Conservation (phyloP, 2,113 vertebrate genomes). For the Sapajus apella region DNA sequence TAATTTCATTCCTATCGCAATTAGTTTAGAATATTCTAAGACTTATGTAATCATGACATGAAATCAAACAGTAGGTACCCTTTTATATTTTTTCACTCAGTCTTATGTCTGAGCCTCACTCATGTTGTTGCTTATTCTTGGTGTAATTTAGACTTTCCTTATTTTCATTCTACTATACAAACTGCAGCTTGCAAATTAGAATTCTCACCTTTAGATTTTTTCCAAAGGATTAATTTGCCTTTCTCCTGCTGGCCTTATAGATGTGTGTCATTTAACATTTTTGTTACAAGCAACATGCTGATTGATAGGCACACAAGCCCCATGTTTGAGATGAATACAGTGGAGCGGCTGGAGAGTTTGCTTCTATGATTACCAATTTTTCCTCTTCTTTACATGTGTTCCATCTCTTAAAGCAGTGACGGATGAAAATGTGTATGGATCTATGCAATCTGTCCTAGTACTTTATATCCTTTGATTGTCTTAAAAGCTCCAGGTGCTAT, state of each 20-base stretch:
- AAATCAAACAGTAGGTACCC: background rate
- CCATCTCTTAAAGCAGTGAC: conserved; percentile 29
- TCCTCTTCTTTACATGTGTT: conserved; percentile 61
- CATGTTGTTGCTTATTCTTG: background rate
- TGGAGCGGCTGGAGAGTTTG: background rate
- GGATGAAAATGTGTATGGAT: conserved; percentile 67
- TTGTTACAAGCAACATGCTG: background rate
- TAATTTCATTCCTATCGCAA: background rate
- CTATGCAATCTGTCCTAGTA: conserved; percentile 56
- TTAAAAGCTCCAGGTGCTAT: conserved; percentile 79
- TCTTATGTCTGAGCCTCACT: background rate
- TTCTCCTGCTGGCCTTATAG: background rate
- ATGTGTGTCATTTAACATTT: conserved; percentile 26
- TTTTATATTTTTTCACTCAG: background rate
- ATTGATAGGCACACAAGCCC: background rate
- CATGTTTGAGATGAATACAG: background rate
- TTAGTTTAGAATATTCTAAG: background rate
- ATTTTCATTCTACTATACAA: background rate
- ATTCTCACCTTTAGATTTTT: background rate
- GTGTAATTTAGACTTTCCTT: background rate
- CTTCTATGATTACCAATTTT: conserved; percentile 44
- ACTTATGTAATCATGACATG: background rate
- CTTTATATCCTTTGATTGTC: conserved; percentile 76
- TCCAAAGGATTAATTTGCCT: background rate
- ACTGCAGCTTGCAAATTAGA: background rate